Base-by-base conservation (phyloP, 2,888 invertebrate genomes). In the Drosophila lacicola region DNA sequence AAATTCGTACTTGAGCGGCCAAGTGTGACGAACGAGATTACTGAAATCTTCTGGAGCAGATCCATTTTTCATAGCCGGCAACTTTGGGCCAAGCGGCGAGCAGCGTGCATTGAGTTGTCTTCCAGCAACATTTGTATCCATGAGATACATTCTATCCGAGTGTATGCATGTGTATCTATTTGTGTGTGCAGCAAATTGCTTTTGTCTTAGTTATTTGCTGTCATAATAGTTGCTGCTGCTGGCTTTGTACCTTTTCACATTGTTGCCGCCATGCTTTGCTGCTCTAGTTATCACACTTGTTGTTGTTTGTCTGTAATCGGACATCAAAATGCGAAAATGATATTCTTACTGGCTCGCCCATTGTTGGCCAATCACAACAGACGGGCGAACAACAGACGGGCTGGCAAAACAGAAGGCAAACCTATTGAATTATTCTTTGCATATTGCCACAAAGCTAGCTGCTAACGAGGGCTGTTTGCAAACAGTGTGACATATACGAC, bases 1-100 rank as follows among this genome's bases (percentile, higher is more conserved):
- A 87, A 89, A 84, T 90, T 90, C 74, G 90, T 91, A 91, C 90
- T 91, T 91, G 91, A 90, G 89, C 90, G 89, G 74, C 91, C 91
- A 91, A 90, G 91, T 90, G 91, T 87, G 89, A 90, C 91, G 90
- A 90, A 91, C 91, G 90, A 91, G 91, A 91, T 91, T 91, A 90
- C 91, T 90, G 84, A 91, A 91, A 91, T 91, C 91, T 91, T 91
- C 91, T 91, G 91, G 91, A 91, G 91, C 91, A 91, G 85, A 91
- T 90, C 91, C 91, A 90, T 90, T 90, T 90, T 90, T 87, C 89
- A 90, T 89, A 85, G 90, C 76, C 86, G 74, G 80, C 89, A 86
- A 88, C 81, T 83, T 83, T 70, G 67, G 74, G 51, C 68, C 70
- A 63, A 56, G 29, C 47, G 46, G 25, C 57, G 14, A 37, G 44